Evolutionary conservation across 2,888 invertebrate species (phyloP).

Genomic region (Danaus chrysippus): DNA sequence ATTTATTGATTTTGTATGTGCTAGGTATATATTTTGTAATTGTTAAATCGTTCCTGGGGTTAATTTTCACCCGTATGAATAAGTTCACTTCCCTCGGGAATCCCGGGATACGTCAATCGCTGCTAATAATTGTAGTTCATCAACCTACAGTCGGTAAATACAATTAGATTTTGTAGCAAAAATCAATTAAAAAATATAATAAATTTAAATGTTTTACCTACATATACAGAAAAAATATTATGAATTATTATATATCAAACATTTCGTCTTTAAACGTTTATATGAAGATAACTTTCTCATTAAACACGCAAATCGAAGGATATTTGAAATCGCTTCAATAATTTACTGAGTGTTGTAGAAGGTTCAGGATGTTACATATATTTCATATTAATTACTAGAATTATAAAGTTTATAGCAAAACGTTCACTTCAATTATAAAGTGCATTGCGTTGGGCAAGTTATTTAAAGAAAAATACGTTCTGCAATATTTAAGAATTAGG

Average conservation of each 20-base stretch:
- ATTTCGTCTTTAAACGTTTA: not conserved
- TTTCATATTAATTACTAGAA: not conserved
- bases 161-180: no score
- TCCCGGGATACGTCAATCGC: constrained; percentile 23
- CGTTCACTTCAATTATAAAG: no score
- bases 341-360: constrained; percentile 10
- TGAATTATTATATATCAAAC: not conserved
- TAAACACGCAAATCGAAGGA: constrained; percentile 28
- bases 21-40: no score
- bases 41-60: no score
- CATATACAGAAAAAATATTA: no score
- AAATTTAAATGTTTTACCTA: no score
- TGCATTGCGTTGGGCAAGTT: no score
- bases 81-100: constrained; percentile 15
- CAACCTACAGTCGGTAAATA: not conserved
- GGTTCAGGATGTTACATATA: constrained; percentile 17
- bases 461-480: no score
- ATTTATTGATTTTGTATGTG: no score
- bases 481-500: no score
- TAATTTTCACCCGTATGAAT: not conserved
- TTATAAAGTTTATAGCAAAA: no score
- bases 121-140: constrained; percentile 8
- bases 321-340: constrained; percentile 27
- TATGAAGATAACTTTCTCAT: constrained; percentile 22
- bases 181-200: no score